Conservation (phyloP, 2,888 invertebrate genomes). For the Cotesia congregata region DNA sequence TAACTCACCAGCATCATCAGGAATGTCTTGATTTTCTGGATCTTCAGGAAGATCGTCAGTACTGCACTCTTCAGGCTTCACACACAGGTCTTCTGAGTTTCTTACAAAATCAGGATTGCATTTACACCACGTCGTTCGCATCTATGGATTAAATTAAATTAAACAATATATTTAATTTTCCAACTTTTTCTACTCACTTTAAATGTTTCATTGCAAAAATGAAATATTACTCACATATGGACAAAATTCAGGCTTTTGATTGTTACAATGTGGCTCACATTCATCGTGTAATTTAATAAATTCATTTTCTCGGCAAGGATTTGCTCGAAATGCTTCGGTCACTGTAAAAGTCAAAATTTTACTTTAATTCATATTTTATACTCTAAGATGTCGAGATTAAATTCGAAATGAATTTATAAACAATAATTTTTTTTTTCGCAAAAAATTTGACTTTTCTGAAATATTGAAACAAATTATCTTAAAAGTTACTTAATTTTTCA, state of each 20-base stretch:
- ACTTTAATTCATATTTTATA: neutral
- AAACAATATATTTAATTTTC: too few species aligned
- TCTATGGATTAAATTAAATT: neutral
- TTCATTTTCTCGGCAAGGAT: neutral
- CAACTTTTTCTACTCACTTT: neutral
- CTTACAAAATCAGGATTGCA: neutral
- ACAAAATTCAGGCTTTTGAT: neutral
- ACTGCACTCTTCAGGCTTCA: neutral
- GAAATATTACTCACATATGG: neutral
- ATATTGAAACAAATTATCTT: too few species aligned
- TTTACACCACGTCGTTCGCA: neutral
- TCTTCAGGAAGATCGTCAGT: neutral
- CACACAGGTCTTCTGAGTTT: neutral
- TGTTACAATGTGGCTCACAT: neutral
- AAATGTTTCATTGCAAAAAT: neutral
- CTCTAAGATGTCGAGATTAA: neutral
- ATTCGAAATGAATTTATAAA: neutral
- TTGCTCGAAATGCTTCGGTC: neutral
- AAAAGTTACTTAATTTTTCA: too few species aligned
- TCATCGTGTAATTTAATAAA: neutral
- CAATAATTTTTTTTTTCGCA: neutral
- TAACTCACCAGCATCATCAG: neutral
- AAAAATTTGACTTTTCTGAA: too few species aligned
- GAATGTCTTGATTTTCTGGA: neutral
- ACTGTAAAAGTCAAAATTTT: neutral